Evolutionary conservation across 2,888 invertebrate genomes (phyloP).

Genomic region (Poecilobothrus nobilitatus): DNA sequence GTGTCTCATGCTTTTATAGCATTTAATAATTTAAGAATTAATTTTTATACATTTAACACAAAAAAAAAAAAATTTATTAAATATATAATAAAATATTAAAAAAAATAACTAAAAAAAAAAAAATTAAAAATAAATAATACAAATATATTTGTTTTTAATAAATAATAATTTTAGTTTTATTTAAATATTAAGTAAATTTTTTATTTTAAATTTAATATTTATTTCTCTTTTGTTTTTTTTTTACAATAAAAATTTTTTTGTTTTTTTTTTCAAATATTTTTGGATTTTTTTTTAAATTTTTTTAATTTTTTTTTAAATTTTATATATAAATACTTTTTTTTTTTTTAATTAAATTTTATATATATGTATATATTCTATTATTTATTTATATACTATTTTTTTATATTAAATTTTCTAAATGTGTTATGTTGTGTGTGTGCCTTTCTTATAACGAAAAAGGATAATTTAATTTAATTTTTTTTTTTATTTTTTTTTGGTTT

Average conservation of each 20-base stretch:
- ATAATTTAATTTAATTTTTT: background rate
- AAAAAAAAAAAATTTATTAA: too few relatives aligned
- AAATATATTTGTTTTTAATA: too few relatives aligned
- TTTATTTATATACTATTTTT: conserved; percentile 19
- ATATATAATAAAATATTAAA: too few relatives aligned
- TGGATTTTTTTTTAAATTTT: conserved; percentile 21
- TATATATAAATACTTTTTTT: conserved; percentile 19
- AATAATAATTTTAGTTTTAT: conserved; percentile 20
- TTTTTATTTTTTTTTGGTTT: conserved; percentile 10
- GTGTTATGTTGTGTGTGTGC: background rate
- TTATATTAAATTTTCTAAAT: conserved; percentile 17
- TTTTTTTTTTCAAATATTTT: conserved; percentile 9
- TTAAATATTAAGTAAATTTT: background rate
- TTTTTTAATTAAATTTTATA: conserved; percentile 16
- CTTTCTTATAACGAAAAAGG: conserved; percentile 13
- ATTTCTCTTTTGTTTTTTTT: background rate
- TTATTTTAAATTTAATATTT: background rate
- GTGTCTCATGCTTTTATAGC: too few relatives aligned
- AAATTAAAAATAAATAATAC: too few relatives aligned
- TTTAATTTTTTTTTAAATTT: conserved; percentile 17
- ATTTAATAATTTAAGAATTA: too few relatives aligned
- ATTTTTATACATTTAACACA: too few relatives aligned
- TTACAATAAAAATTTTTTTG: conserved; percentile 13
- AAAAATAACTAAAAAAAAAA: background rate
- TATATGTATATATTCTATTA: conserved; percentile 21